phyloP scores from a whole-genome alignment of 2,113 vertebrate species.

The Epinephelus fuscoguttatus region DNA sequence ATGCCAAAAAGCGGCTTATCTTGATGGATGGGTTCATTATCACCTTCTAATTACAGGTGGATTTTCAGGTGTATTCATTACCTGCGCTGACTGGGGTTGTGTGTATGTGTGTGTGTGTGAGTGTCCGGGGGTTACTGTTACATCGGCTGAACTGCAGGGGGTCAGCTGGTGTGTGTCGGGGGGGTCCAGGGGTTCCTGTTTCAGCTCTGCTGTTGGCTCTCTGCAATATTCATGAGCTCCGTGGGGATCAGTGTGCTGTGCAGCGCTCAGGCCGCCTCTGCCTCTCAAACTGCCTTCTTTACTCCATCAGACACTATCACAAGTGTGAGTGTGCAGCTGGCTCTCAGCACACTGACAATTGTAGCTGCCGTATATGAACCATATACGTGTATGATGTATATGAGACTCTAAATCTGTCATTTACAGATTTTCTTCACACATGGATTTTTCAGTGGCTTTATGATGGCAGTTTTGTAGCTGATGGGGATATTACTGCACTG shows the following conservation, averaged over 20 bases:
- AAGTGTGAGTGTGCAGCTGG: slow-evolving; percentile 7
- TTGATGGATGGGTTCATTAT: slow-evolving; percentile 90
- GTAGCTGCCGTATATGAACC: background rate
- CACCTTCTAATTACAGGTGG: slow-evolving; percentile 90
- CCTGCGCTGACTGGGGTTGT: slow-evolving; percentile 77
- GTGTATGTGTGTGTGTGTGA: slow-evolving; percentile 51
- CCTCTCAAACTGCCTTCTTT: slow-evolving; percentile 46
- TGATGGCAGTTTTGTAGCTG: background rate
- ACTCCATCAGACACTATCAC: slow-evolving; percentile 30
- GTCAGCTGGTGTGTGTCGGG: slow-evolving; percentile 74
- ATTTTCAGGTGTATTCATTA: slow-evolving; percentile 90
- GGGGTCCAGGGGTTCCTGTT: slow-evolving; percentile 80
- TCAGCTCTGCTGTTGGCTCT: slow-evolving; percentile 82
- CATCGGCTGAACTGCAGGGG: slow-evolving; percentile 71
- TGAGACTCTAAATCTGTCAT: background rate
- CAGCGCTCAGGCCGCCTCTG: slow-evolving; percentile 39
- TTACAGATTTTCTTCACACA: background rate
- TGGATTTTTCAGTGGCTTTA: background rate
- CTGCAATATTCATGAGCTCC: slow-evolving; percentile 84
- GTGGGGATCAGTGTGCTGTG: slow-evolving; percentile 70
- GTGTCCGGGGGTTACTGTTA: slow-evolving; percentile 72
- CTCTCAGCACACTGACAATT: background rate
- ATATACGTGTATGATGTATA: background rate
- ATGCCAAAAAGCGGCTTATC: slow-evolving; percentile 82
- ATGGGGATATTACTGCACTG: background rate